Base-by-base conservation (phyloP, 37 sponge, comb jelly and placozoan species). In the Spongia lamella region DNA sequence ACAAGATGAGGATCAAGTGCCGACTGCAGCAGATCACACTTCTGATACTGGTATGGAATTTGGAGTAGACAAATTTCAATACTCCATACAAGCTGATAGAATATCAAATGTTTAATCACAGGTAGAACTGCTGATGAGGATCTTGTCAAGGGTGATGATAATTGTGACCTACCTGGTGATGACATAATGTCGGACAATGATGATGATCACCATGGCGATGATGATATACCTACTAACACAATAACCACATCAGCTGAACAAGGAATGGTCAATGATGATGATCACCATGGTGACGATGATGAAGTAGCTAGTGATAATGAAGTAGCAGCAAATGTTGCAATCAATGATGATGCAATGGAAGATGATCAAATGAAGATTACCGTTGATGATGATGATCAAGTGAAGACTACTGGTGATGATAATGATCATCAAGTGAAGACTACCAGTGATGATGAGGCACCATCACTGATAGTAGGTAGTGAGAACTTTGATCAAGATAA, bases 1-100 rank as follows among this genome's bases (percentile, higher is more conserved):
- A n/a, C 38, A 56, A 53, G 72, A 70, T 49, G 71, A 72, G 56
- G 61, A 7, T 74, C 36, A 37, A 30, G 75, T 7, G 56, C 38
- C 39, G 27, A 39, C 60, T 11, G 38, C 2, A 21, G 75, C 21
- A 57, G 47, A 38, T 74, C 60, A 59, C 27, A 25, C 4, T 51
- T 25, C 9, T 50, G 72, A 15, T 22, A 35, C 21, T 72, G 73
- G 58, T 74, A 61, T 22, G 29, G 60, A 37, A 21, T n/a, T 2
- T 43, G 47, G 47, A 43, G 60, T 58, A 29, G 60, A 58, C n/a
- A n/a, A n/a, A n/a, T n/a, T n/a, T n/a, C n/a, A n/a, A n/a, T n/a
- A n/a, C n/a, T n/a, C n/a, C n/a, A n/a, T n/a, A n/a, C n/a, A n/a
- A n/a, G n/a, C n/a, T n/a, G n/a, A n/a, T n/a, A n/a, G n/a, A n/a